phyloP scores from a whole-genome alignment of 1,140 invertebrate species.

The Eumaeus atala region DNA sequence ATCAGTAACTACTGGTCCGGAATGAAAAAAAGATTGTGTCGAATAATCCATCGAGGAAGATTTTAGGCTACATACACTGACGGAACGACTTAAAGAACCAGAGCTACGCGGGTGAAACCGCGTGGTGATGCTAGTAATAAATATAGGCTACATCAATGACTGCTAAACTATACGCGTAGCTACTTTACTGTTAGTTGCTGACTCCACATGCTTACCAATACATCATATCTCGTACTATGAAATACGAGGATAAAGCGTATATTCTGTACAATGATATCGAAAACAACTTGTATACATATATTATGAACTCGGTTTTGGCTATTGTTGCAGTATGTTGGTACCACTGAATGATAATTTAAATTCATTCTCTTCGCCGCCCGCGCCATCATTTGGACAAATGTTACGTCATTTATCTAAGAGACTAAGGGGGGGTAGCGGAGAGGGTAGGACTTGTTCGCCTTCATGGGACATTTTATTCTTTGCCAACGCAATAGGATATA shows the following conservation, averaged over 20 bases:
- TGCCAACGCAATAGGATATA: slow-evolving; percentile 21
- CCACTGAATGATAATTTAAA: slow-evolving; percentile 76
- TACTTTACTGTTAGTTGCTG: no score
- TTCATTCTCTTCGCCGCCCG: slow-evolving; percentile 75
- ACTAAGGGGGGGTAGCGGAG: slow-evolving; percentile 42
- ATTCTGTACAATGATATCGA: neutral
- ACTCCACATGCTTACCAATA: neutral
- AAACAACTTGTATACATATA: slow-evolving; percentile 7
- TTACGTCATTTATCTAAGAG: slow-evolving; percentile 73
- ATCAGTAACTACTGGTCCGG: no score
- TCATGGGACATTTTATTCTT: slow-evolving; percentile 29
- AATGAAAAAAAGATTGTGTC: no score
- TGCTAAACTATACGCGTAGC: no score
- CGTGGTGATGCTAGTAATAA: no score
- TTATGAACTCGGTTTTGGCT: slow-evolving; percentile 45
- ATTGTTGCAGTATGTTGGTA: slow-evolving; percentile 64
- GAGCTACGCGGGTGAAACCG: no score
- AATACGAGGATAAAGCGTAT: neutral
- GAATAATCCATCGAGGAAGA: no score
- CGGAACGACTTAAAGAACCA: no score
- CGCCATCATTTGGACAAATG: slow-evolving; percentile 76
- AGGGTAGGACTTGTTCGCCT: slow-evolving; percentile 19
- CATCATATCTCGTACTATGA: neutral
- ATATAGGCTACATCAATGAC: no score
- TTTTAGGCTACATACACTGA: no score